A percentile compares a stretch with the other conserved stretches of the same genome.
phyloP scores from a whole-genome alignment of 2,113 vertebrate species.

The Menidia beryllina region DNA sequence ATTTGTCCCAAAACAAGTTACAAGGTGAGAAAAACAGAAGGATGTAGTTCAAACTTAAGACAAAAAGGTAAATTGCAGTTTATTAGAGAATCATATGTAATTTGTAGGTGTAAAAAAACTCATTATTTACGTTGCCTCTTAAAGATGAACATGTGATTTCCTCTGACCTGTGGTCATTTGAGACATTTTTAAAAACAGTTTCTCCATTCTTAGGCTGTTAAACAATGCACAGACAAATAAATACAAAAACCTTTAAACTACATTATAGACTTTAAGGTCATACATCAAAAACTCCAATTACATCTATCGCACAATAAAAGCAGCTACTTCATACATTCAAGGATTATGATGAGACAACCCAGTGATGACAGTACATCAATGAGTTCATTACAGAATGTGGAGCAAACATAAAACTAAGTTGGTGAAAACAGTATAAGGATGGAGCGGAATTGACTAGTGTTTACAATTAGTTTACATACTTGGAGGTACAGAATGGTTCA shows the following conservation, averaged over 20 bases:
- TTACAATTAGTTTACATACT: slow-evolving; percentile 28
- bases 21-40: not conserved
- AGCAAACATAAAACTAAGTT: too few species aligned
- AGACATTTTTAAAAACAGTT: too few species aligned
- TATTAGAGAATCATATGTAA: not conserved
- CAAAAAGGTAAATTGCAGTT: slow-evolving; percentile 1
- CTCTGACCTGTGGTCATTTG: not conserved
- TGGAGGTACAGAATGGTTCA: not conserved
- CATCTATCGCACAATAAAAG: slow-evolving; percentile 27
- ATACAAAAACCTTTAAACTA: slow-evolving; percentile 36
- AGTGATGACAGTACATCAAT: slow-evolving; percentile 28
- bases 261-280: slow-evolving; percentile 1
- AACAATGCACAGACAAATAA: slow-evolving; percentile 30
- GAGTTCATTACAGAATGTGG: slow-evolving; percentile 12
- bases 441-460: not conserved
- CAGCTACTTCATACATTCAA: slow-evolving; percentile 46
- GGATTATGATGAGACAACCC: slow-evolving; percentile 5
- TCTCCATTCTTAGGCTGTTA: not conserved
- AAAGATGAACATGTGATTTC: not conserved
- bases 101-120: not conserved
- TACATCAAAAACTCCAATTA: slow-evolving; percentile 25
- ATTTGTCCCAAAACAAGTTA: slow-evolving; percentile 16
- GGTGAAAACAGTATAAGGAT: not conserved
- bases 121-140: not conserved
- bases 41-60: not conserved